A percentile compares a stretch with the other conserved stretches of the same genome.
Evolutionary conservation across 2,113 vertebrate species (phyloP).

Genomic region (Ramphastos sulfuratus): DNA sequence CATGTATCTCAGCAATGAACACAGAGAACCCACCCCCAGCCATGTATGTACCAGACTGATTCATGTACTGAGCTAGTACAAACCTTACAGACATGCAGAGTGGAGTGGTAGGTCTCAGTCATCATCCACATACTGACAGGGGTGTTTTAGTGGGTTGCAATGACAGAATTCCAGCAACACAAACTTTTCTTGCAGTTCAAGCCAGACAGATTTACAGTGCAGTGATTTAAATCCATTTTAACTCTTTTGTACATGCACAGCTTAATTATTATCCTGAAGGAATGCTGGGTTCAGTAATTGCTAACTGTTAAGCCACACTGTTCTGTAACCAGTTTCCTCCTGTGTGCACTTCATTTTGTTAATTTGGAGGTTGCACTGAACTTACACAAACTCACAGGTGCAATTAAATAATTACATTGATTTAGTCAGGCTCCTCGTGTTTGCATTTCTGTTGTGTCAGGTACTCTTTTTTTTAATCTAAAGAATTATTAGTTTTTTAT

Average conservation of each 20-base stretch:
- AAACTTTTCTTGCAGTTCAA: neutral
- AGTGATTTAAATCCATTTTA: neutral
- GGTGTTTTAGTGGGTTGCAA: neutral
- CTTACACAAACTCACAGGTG: fast-evolving
- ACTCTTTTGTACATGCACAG: neutral
- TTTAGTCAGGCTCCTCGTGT: neutral
- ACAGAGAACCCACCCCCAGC: neutral
- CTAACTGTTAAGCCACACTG: neutral
- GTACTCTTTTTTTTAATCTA: neutral
- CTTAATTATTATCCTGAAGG: conserved; percentile 5
- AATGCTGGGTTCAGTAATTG: neutral
- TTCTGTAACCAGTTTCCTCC: neutral
- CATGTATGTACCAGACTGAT: neutral
- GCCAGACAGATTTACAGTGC: neutral
- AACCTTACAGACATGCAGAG: neutral
- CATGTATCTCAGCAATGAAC: neutral
- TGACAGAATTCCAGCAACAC: neutral
- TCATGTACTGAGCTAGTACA: neutral
- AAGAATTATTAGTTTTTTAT: neutral
- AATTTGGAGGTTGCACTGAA: neutral
- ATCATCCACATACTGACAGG: neutral
- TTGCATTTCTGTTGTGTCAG: neutral
- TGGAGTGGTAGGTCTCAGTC: neutral
- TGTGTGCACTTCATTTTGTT: neutral
- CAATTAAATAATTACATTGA: neutral